These are phyloP conservation scores for Pseudomyrmex flavicornis DNA, from an alignment of 1,140 invertebrate genomes.

Conservation along the genomic window DNA sequence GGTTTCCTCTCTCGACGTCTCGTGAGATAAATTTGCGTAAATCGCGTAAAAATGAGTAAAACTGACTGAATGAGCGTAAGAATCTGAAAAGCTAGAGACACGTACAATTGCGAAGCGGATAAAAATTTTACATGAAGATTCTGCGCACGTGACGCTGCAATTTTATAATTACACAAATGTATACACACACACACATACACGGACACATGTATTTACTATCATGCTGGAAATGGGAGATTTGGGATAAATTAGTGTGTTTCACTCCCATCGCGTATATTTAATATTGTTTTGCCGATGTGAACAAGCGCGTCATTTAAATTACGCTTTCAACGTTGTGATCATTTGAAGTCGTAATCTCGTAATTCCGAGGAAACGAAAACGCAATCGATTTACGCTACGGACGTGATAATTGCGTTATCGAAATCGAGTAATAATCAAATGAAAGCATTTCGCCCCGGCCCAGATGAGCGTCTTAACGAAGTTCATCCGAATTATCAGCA, in stretches of 20 bases:
- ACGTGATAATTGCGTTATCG: conserved; percentile 80
- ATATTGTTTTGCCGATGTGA: too few relatives aligned
- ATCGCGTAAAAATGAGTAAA: background rate
- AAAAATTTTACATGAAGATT: background rate
- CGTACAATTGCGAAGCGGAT: background rate
- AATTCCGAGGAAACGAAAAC: conserved; percentile 59
- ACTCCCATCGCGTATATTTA: too few relatives aligned
- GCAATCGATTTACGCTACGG: conserved; percentile 69
- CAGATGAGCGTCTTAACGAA: conserved; percentile 85
- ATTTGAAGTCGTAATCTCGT: conserved; percentile 67
- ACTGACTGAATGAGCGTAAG: background rate
- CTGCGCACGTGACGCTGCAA: too few relatives aligned
- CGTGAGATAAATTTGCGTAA: background rate
- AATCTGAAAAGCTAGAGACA: conserved; percentile 10
- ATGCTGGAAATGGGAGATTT: too few relatives aligned
- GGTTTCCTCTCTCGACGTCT: conserved; percentile 19
- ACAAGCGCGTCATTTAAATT: background rate
- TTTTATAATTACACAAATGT: background rate
- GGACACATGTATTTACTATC: too few relatives aligned
- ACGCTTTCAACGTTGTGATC: conserved; percentile 48
- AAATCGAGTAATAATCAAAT: conserved; percentile 85
- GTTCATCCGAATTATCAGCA: conserved; percentile 85
- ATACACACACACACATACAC: too few relatives aligned
- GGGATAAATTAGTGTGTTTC: too few relatives aligned
- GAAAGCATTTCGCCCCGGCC: conserved; percentile 82